Percentiles rank a stretch among this genome's conserved stretches.
Conservation (phyloP, 2,113 vertebrate genomes). For the Meleagris gallopavo region DNA sequence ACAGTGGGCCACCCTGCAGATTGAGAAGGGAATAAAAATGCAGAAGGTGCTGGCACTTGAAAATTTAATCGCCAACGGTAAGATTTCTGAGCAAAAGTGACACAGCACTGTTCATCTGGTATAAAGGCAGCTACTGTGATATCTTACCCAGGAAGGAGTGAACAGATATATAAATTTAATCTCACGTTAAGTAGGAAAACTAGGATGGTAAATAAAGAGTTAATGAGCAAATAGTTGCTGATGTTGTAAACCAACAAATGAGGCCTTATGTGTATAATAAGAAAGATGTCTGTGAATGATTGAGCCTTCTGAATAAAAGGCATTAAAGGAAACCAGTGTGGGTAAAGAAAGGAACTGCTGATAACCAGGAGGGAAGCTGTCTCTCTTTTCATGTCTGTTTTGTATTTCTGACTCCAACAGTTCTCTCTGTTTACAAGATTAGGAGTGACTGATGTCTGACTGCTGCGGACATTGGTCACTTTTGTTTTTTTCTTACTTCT, state of each 20-base stretch:
- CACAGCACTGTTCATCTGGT: neutral
- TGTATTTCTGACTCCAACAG: neutral
- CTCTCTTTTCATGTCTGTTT: neutral
- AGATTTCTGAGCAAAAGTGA: conserved; percentile 52
- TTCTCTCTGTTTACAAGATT: neutral
- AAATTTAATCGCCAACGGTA: conserved; percentile 83
- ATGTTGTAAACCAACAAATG: neutral
- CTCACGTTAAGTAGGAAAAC: neutral
- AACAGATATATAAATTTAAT: neutral
- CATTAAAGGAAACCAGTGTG: neutral
- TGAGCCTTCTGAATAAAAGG: neutral
- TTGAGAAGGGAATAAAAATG: conserved; percentile 84
- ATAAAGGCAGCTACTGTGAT: neutral
- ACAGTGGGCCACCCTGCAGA: conserved; percentile 90
- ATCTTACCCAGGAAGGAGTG: neutral
- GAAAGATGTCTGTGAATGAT: neutral
- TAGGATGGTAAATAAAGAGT: neutral
- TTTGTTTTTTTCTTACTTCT: neutral
- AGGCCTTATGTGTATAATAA: neutral
- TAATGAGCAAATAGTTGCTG: neutral
- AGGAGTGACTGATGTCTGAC: neutral
- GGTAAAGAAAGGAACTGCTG: neutral
- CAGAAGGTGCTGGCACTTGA: conserved; percentile 72
- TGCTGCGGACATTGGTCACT: neutral
- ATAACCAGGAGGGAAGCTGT: neutral